These are phyloP conservation scores for Cantharis nigra DNA, from an alignment of 2,888 invertebrate genomes.

Conservation along the genomic window DNA sequence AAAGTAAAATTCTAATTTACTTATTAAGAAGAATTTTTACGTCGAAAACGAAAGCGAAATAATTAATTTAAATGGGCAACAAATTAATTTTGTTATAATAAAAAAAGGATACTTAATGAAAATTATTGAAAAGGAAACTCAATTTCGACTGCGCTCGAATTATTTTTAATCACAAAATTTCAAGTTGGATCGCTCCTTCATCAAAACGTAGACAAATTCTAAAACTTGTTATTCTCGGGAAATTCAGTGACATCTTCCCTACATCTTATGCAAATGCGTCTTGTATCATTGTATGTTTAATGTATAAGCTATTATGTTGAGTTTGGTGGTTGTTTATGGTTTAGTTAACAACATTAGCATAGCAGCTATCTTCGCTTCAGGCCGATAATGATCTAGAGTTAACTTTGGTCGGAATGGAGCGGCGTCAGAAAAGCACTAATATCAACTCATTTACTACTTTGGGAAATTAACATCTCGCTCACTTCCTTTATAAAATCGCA, in stretches of 20 bases:
- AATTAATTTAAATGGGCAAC: background rate
- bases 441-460: constrained; percentile 44
- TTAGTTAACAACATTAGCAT: constrained; percentile 52
- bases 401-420: constrained; percentile 40
- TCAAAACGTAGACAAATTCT: constrained; percentile 18
- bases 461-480: constrained; percentile 42
- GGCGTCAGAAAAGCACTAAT: constrained; percentile 43
- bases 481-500: constrained; percentile 13
- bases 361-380: constrained; percentile 46
- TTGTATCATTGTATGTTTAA: constrained; percentile 54
- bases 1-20: background rate
- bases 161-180: background rate
- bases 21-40: background rate
- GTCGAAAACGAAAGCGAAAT: background rate
- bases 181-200: constrained; percentile 2
- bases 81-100: background rate
- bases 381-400: constrained; percentile 49
- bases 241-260: constrained; percentile 42
- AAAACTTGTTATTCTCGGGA: constrained; percentile 22
- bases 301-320: constrained; percentile 55
- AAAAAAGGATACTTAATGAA: background rate
- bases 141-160: background rate
- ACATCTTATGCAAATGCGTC: constrained; percentile 52
- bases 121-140: background rate
- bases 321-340: constrained; percentile 53